Base-by-base conservation (phyloP, 2,113 vertebrate species). In the Xenus cinereus region DNA sequence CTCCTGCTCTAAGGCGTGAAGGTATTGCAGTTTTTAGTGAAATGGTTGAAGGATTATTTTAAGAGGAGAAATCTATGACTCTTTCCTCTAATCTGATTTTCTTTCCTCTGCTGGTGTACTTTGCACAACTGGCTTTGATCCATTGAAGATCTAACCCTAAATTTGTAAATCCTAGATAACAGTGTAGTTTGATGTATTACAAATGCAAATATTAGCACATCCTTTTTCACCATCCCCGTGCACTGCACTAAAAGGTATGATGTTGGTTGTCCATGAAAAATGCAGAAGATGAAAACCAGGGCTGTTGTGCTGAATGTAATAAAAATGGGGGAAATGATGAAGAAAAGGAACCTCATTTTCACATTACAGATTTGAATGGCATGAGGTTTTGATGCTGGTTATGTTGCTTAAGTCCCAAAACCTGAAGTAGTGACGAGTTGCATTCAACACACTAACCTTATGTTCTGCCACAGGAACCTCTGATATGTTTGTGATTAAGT, bases 161-260 rank as follows among this genome's bases (percentile, higher is more conserved):
- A 56, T 93, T 95, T 91, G 71, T 90, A 88, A 94, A 88, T 67
- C 59, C 41, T 48, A 39, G 67, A 9, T 90, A 85, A 54, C 37
- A 39, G 39, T 14, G 27, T 30, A 18, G 14, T 76, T 85, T 66
- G 35, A 20, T 71, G 51, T 77, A 71, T 33, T 80, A 75, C 30
- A 86, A 93, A 87, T 64, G 46, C 83, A 95, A 93, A 90, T 86
- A 80, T 51, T 88, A 93, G 19, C 56, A 72, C 53, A 62, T 39
- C 66, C 16, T 64, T 92, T 76, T 60, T n/a, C 33, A 41, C 19
- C 28, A 21, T 37, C 56, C 35, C 39, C 23, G 16, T 24, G 56
- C 1, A 1, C 30, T 30, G 43, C 21, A n/a, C 68, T 53, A 43
- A 14, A 84, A 80, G 24, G 56, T 71, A 23, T 4, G 5, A 11